Percentiles rank a stretch among this genome's conserved stretches.
Evolutionary conservation across 2,888 invertebrate genomes (phyloP).

Genomic region (Troides helena): DNA sequence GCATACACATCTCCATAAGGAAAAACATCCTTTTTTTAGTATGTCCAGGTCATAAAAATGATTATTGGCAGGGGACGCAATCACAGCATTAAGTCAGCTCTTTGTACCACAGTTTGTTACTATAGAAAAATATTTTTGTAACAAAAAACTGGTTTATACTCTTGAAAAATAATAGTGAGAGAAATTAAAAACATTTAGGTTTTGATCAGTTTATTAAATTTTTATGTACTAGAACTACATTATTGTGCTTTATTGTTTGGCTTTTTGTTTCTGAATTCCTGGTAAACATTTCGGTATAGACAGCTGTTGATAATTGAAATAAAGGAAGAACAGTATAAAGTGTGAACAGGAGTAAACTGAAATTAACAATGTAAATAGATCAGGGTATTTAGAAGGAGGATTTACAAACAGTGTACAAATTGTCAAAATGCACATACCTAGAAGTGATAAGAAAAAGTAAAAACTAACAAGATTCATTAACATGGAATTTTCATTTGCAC

Average conservation of each 20-base stretch:
- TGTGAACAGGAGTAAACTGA: slow-evolving; percentile 91
- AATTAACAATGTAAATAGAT: slow-evolving; percentile 89
- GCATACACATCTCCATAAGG: too few species aligned
- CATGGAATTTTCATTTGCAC: slow-evolving; percentile 47
- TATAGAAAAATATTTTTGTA: too few species aligned
- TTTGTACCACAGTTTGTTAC: too few species aligned
- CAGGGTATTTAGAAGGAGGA: slow-evolving; percentile 88
- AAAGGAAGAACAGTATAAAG: slow-evolving; percentile 87
- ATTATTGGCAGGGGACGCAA: too few species aligned
- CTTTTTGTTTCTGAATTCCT: slow-evolving; percentile 49
- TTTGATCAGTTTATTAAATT: slow-evolving; percentile 15
- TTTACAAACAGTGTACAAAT: slow-evolving; percentile 77
- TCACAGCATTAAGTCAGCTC: too few species aligned
- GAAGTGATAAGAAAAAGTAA: slow-evolving; percentile 78
- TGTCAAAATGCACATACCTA: slow-evolving; percentile 82
- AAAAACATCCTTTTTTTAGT: too few species aligned
- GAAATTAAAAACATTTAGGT: not conserved
- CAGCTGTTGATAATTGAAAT: slow-evolving; percentile 87
- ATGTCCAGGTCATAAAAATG: too few species aligned
- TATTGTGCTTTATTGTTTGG: slow-evolving; percentile 42
- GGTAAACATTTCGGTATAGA: slow-evolving; percentile 62
- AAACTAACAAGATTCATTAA: slow-evolving; percentile 55
- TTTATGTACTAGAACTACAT: slow-evolving; percentile 7
- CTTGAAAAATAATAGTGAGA: too few species aligned
- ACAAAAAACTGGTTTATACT: too few species aligned